phyloP scores from a whole-genome alignment of 2,113 vertebrate genomes.

The Equus przewalskii region DNA sequence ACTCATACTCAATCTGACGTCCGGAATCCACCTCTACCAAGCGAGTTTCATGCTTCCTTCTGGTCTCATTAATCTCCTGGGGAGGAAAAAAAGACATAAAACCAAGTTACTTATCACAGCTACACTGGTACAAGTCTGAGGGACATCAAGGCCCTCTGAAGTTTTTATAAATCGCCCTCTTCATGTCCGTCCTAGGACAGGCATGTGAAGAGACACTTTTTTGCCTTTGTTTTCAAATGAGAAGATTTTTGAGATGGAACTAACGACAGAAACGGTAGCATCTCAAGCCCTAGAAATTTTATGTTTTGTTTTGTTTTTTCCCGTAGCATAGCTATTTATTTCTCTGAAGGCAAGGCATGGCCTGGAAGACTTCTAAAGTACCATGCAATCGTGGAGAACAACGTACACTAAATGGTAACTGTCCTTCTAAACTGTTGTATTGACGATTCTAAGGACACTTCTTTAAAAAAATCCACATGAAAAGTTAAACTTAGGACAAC shows the following conservation, averaged over 20 bases:
- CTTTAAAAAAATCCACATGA: neutral
- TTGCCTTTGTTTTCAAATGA: neutral
- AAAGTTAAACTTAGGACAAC: neutral
- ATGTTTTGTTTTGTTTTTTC: neutral
- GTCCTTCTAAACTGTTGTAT: neutral
- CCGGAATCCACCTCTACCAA: conserved; percentile 93
- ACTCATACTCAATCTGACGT: conserved; percentile 91
- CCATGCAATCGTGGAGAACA: neutral
- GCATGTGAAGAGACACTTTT: neutral
- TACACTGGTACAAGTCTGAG: neutral
- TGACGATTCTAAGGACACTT: neutral
- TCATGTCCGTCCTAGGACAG: neutral
- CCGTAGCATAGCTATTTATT: neutral
- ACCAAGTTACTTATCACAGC: neutral
- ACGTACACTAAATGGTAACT: neutral
- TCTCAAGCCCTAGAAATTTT: neutral
- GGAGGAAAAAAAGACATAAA: neutral
- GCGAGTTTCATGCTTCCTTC: conserved; percentile 89
- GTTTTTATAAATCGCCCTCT: neutral
- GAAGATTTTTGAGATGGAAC: neutral
- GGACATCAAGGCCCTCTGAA: neutral
- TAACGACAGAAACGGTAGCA: neutral
- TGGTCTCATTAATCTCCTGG: conserved; percentile 94
- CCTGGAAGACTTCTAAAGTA: neutral
- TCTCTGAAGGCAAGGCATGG: conserved; percentile 13